Percentiles rank a stretch among this genome's conserved stretches.
phyloP scores from a whole-genome alignment of 2,797 vertebrate genomes.

The Pseudomugil gertrudae region DNA sequence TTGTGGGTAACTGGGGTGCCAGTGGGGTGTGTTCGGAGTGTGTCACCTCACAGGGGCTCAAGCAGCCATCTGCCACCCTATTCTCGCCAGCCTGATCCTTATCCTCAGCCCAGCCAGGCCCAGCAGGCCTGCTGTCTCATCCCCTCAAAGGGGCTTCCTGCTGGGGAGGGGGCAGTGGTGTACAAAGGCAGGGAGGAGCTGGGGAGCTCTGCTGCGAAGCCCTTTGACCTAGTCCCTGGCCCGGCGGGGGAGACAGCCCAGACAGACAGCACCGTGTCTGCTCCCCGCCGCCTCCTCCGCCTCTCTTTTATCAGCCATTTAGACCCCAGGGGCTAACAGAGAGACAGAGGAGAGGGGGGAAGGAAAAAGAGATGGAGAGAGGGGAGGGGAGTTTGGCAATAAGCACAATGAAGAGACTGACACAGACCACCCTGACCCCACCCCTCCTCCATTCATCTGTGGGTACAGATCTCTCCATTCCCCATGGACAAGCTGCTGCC shows the following conservation, averaged over 20 bases:
- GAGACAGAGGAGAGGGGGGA: slow-evolving; percentile 52
- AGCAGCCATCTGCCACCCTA: slow-evolving; percentile 90
- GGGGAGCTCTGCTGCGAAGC: slow-evolving; percentile 67
- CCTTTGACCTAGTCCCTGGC: slow-evolving; percentile 82
- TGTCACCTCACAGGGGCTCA: slow-evolving; percentile 81
- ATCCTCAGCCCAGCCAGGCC: slow-evolving; percentile 66
- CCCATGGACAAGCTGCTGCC: slow-evolving; percentile 66
- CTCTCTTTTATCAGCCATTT: slow-evolving; percentile 70
- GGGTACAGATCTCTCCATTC: slow-evolving; percentile 65
- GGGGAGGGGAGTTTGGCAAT: slow-evolving; percentile 64
- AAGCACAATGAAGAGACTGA: slow-evolving; percentile 74
- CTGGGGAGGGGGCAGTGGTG: slow-evolving; percentile 46
- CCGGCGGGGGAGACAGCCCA: slow-evolving; percentile 72
- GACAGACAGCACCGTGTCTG: slow-evolving; percentile 74
- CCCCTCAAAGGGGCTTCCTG: slow-evolving; percentile 71
- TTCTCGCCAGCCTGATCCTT: slow-evolving; percentile 84
- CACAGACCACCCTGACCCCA: slow-evolving; percentile 48
- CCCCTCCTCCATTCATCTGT: slow-evolving; percentile 62
- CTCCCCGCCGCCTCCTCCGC: slow-evolving; percentile 53
- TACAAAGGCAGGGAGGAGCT: slow-evolving; percentile 71
- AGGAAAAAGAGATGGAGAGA: slow-evolving; percentile 19
- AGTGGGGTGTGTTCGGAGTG: slow-evolving; percentile 65
- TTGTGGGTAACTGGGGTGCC: slow-evolving; percentile 60
- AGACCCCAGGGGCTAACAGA: slow-evolving; percentile 64
- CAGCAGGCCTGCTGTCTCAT: slow-evolving; percentile 73